Percentiles rank a stretch among this genome's conserved stretches.
phyloP scores from a whole-genome alignment of 2,888 invertebrate genomes.

The Lampropteryx suffumata region DNA sequence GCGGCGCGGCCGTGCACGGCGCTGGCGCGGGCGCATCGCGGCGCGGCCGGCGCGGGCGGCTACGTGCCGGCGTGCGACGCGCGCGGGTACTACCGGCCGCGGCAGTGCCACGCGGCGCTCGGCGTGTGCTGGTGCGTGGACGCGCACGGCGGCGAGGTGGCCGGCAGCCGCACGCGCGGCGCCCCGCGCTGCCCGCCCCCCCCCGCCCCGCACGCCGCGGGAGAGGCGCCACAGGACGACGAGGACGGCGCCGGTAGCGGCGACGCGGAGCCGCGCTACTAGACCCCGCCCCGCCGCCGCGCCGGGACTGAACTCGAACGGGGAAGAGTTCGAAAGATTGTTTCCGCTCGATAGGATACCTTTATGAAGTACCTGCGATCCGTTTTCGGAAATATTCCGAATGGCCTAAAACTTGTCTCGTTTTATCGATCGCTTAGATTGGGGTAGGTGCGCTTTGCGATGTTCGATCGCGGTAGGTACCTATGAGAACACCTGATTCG shows the following conservation, averaged over 20 bases:
- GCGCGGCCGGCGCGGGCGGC: conserved; percentile 76
- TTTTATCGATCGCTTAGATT: too few relatives aligned
- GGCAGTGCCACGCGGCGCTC: conserved; percentile 93
- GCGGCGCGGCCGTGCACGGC: conserved; percentile 91
- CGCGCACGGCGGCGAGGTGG: conserved; percentile 93
- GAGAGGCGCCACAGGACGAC: conserved; percentile 85
- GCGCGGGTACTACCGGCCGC: conserved; percentile 92
- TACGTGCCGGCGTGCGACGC: conserved; percentile 92
- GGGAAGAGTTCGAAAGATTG: too few relatives aligned
- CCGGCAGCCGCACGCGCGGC: conserved; percentile 77
- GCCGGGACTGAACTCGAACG: too few relatives aligned
- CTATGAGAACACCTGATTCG: too few relatives aligned
- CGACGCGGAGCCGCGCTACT: conserved; percentile 33
- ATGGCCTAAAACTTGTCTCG: too few relatives aligned
- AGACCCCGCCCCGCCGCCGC: background rate
- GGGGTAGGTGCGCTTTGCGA: too few relatives aligned
- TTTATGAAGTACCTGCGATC: too few relatives aligned
- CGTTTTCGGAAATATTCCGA: too few relatives aligned
- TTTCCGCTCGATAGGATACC: too few relatives aligned
- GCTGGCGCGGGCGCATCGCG: conserved; percentile 87
- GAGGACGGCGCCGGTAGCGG: conserved; percentile 85
- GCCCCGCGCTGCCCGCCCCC: conserved; percentile 44
- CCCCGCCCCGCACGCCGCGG: conserved; percentile 53
- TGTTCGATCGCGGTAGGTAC: too few relatives aligned
- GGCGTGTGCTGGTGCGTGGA: conserved; percentile 97